Conservation (phyloP, 2,888 invertebrate species). For the Phyllotreta striolata region DNA sequence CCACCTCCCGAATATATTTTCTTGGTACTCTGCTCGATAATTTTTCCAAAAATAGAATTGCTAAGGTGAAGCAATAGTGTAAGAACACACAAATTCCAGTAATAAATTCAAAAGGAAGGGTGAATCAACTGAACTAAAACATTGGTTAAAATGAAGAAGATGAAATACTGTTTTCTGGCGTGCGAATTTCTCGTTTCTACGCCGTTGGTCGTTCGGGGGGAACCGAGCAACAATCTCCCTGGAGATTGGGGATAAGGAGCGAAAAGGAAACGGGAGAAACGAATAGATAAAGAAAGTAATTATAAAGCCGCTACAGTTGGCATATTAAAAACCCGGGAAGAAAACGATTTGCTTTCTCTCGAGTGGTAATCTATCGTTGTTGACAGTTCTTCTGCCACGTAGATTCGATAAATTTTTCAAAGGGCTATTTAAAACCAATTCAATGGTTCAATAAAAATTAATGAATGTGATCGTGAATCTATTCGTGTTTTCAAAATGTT, state of each 20-base stretch:
- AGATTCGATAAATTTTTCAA: no score
- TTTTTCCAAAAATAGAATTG: no score
- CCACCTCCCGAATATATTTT: neutral
- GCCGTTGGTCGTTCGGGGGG: neutral
- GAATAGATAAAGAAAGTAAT: slow-evolving; percentile 32
- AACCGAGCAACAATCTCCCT: slow-evolving; percentile 30
- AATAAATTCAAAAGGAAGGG: no score
- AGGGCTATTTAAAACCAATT: no score
- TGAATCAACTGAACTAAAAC: no score
- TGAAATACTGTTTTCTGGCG: neutral
- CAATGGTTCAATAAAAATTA: no score
- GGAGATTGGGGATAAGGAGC: slow-evolving; percentile 31
- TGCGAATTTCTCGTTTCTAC: slow-evolving; percentile 12
- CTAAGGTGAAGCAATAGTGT: no score
- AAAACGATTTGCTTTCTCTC: slow-evolving; percentile 22
- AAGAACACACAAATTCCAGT: no score
- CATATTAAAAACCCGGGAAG: slow-evolving; percentile 30
- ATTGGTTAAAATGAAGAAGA: no score
- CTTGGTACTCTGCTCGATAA: no score
- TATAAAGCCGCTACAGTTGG: slow-evolving; percentile 34
- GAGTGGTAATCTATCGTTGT: slow-evolving; percentile 31
- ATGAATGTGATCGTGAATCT: no score
- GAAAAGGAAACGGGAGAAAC: slow-evolving; percentile 27
- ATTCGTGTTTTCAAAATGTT: no score
- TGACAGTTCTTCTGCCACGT: slow-evolving; percentile 16